phyloP scores from a whole-genome alignment of 2,113 vertebrate species.

The Pseudopipra pipra region DNA sequence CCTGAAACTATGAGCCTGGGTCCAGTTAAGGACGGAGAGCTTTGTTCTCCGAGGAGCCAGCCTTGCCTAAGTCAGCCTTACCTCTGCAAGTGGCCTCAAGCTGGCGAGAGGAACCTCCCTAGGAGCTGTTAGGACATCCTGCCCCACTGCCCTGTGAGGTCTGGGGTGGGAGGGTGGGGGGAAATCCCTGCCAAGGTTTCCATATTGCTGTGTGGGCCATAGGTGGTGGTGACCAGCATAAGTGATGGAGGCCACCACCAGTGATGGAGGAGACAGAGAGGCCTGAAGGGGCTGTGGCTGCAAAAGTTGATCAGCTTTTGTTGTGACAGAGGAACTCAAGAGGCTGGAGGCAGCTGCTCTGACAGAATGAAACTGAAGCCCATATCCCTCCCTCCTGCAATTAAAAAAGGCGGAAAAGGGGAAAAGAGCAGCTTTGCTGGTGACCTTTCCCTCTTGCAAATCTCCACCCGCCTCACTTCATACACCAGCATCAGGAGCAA shows the following conservation, averaged over 20 bases:
- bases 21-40: background rate
- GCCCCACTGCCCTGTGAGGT: background rate
- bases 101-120: background rate
- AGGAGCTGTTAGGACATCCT: background rate
- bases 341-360: conserved; percentile 8
- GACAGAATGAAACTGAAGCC: background rate
- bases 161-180: background rate
- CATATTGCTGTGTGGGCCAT: background rate
- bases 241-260: background rate
- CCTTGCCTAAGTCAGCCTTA: background rate
- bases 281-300: background rate
- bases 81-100: background rate
- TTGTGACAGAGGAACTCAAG: background rate
- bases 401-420: conserved; percentile 17
- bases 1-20: background rate
- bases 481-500: background rate
- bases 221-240: background rate
- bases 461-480: conserved; percentile 10
- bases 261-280: background rate
- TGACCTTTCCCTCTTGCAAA: conserved; percentile 18
- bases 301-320: background rate
- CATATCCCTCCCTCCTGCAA: background rate
- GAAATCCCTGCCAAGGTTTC: background rate
- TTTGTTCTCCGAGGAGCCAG: background rate
- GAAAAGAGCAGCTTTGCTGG: background rate